phyloP scores from a whole-genome alignment of 2,797 vertebrate species.

The Thaleichthys pacificus region DNA sequence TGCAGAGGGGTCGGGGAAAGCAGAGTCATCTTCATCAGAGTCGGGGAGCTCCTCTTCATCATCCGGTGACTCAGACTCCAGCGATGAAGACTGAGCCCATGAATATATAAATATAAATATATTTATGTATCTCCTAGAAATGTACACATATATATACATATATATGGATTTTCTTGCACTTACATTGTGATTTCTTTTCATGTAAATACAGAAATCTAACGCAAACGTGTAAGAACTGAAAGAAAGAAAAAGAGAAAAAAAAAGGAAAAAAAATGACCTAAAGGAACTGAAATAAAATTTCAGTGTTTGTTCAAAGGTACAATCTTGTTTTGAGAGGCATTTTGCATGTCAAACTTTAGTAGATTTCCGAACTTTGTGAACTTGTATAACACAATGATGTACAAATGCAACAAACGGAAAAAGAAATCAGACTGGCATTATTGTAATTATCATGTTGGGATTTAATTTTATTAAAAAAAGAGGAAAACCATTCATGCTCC shows the following conservation, averaged over 20 bases:
- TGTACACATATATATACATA: slow-evolving; percentile 77
- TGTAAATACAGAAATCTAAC: slow-evolving; percentile 91
- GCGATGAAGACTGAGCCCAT: slow-evolving; percentile 90
- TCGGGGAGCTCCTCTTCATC: slow-evolving; percentile 88
- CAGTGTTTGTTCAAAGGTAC: slow-evolving; percentile 97
- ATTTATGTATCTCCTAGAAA: slow-evolving; percentile 81
- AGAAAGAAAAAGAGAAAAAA: slow-evolving; percentile 50
- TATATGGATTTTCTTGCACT: slow-evolving; percentile 81
- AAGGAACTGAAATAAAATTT: slow-evolving; percentile 90
- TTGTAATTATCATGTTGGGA: slow-evolving; percentile 94
- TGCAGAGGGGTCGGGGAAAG: slow-evolving; percentile 93
- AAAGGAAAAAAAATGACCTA: slow-evolving; percentile 67
- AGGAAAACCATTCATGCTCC: slow-evolving; percentile 85
- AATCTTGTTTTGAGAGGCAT: slow-evolving; percentile 94
- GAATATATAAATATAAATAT: slow-evolving; percentile 80
- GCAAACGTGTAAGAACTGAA: slow-evolving; percentile 82
- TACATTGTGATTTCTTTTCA: slow-evolving; percentile 82
- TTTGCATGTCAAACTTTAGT: slow-evolving; percentile 99
- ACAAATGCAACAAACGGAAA: slow-evolving; percentile 85
- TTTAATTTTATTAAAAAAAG: slow-evolving; percentile 97
- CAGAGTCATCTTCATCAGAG: slow-evolving; percentile 86
- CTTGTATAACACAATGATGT: slow-evolving; percentile 93
- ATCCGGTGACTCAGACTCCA: slow-evolving; percentile 93
- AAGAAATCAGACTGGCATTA: slow-evolving; percentile 87
- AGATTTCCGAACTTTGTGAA: slow-evolving; percentile 91